Conservation (phyloP, 2,888 invertebrate genomes). For the Lithophane semibrunnea region DNA sequence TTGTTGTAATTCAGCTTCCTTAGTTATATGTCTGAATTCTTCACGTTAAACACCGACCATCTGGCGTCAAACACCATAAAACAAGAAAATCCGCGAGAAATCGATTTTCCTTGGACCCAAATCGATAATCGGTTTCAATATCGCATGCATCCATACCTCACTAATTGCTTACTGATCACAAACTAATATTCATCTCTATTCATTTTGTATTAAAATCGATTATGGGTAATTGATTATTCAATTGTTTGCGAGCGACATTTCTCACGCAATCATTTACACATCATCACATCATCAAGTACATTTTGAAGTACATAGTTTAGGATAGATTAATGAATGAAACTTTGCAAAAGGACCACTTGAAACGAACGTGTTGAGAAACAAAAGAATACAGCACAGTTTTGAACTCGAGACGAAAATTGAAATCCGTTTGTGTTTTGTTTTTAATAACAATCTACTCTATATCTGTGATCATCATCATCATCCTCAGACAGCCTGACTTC, state of each 20-base stretch:
- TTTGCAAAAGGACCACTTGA: conserved; percentile 27
- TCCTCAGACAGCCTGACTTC: neutral
- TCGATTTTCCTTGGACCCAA: conserved; percentile 55
- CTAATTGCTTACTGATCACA: conserved; percentile 43
- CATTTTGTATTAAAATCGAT: conserved; percentile 50
- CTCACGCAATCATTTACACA: conserved; percentile 56
- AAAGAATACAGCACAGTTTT: conserved; percentile 1
- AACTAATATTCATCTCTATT: conserved; percentile 38
- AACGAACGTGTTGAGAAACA: neutral
- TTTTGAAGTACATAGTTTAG: conserved; percentile 37
- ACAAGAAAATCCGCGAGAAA: conserved; percentile 50
- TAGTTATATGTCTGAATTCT: conserved; percentile 13
- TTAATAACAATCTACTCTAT: neutral
- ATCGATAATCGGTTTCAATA: conserved; percentile 53
- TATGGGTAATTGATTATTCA: conserved; percentile 49
- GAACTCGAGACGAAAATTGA: neutral
- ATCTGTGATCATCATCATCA: neutral
- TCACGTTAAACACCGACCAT: conserved; percentile 4
- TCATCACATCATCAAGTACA: conserved; percentile 20
- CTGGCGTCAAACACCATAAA: conserved; percentile 19
- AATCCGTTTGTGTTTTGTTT: neutral
- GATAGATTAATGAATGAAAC: conserved; percentile 19
- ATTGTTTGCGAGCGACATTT: conserved; percentile 48
- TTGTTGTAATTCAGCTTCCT: neutral
- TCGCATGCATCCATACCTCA: conserved; percentile 43